These are phyloP conservation scores for Dinocampus coccinellae DNA, from an alignment of 2,888 invertebrate species.

Conservation along the genomic window DNA sequence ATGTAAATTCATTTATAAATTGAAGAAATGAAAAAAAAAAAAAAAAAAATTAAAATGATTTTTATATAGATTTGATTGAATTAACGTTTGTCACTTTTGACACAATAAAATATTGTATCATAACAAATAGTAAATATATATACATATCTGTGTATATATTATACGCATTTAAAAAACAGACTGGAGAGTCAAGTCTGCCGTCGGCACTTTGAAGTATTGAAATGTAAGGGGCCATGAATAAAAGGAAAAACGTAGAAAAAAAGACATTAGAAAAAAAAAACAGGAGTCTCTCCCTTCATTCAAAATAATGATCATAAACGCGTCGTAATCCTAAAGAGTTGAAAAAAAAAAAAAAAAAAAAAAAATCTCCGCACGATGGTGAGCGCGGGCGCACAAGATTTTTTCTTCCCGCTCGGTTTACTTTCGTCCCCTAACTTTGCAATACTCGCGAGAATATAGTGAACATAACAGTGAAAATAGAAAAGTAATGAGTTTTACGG, in stretches of 20 bases:
- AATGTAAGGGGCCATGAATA: constrained; percentile 4
- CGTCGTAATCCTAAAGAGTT: constrained; percentile 35
- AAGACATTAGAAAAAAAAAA: too few relatives aligned
- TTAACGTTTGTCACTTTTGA: background rate
- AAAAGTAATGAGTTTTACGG: constrained; percentile 51
- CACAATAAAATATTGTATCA: background rate
- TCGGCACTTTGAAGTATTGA: constrained; percentile 29
- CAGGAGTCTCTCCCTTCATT: constrained; percentile 13
- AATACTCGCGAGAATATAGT: constrained; percentile 1
- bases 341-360: too few relatives aligned
- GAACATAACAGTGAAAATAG: constrained; percentile 43
- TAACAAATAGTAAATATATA: background rate
- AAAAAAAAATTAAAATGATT: background rate
- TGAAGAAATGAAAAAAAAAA: background rate
- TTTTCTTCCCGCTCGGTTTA: constrained; percentile 17
- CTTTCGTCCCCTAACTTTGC: background rate
- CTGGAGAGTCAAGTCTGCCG: constrained; percentile 5
- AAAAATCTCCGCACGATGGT: constrained; percentile 12
- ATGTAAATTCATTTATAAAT: background rate
- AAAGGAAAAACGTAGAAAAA: too few relatives aligned
- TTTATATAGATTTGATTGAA: background rate
- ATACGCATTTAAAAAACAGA: background rate
- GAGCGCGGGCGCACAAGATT: constrained; percentile 35
- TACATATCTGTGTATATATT: too few relatives aligned
- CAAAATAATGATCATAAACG: constrained; percentile 33